A percentile compares a stretch with the other conserved stretches of the same genome.
These are phyloP conservation scores for Danio aesculapii DNA, from an alignment of 2,797 vertebrate species.

Conservation along the genomic window DNA sequence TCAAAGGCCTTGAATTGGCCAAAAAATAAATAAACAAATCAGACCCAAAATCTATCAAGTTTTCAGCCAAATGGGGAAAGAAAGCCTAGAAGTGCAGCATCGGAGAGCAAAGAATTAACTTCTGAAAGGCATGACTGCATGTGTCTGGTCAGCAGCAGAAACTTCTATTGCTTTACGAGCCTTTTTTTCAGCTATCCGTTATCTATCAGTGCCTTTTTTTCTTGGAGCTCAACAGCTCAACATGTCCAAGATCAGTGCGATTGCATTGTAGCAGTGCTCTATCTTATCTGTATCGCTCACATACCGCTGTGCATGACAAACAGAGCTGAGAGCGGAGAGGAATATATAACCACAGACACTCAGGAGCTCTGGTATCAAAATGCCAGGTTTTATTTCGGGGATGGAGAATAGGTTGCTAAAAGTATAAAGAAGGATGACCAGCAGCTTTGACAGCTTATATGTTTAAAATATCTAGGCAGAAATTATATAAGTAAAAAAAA, in stretches of 20 bases:
- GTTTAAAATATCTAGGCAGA: no score
- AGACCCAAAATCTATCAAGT: no score
- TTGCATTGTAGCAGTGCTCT: conserved; percentile 19
- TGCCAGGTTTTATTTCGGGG: not conserved
- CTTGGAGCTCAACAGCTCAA: conserved; percentile 4
- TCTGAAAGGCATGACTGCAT: not conserved
- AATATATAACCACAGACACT: conserved; percentile 20
- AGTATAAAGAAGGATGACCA: no score
- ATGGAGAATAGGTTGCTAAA: not conserved
- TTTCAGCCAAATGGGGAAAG: not conserved
- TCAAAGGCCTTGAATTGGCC: no score
- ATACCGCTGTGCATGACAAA: conserved; percentile 43
- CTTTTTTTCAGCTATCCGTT: not conserved
- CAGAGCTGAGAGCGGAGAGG: conserved; percentile 13
- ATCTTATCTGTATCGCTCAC: conserved; percentile 41
- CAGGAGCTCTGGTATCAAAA: conserved; percentile 13
- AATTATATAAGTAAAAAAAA: no score
- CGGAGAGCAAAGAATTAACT: not conserved
- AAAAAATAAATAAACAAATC: no score
- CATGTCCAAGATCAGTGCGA: conserved; percentile 17
- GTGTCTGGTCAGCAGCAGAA: conserved; percentile 11
- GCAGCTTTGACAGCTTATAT: no score
- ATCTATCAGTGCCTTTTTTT: conserved; percentile 1
- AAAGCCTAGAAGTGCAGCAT: not conserved
- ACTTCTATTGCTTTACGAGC: not conserved